phyloP scores from a whole-genome alignment of 2,113 vertebrate species.

The Corythaeola cristata region DNA sequence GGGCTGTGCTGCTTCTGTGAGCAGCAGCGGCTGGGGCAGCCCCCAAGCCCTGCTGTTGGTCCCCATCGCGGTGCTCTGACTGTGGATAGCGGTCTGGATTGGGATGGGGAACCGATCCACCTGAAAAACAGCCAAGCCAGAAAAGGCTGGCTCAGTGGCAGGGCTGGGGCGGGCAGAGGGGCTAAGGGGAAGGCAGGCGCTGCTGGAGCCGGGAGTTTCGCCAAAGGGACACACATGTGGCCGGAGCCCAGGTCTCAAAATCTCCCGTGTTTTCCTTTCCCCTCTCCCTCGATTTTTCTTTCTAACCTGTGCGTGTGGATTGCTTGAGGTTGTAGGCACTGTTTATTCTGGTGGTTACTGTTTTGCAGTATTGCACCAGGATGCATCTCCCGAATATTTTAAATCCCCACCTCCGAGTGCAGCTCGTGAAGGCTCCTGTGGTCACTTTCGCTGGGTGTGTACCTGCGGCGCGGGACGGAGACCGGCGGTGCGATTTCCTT shows the following conservation, averaged over 20 bases:
- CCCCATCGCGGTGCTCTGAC: fast-evolving
- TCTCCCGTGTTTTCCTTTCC: neutral
- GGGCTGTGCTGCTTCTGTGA: neutral
- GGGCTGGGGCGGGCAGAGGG: neutral
- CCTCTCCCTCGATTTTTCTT: neutral
- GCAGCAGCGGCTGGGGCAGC: neutral
- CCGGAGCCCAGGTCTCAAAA: neutral
- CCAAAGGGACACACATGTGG: fast-evolving
- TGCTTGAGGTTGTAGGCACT: neutral
- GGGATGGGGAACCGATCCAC: neutral
- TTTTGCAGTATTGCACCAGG: neutral
- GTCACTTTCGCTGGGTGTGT: fast-evolving
- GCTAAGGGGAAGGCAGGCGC: neutral
- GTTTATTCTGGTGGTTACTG: neutral
- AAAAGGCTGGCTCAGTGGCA: neutral
- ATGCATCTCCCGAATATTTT: neutral
- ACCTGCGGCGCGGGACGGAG: too few relatives aligned
- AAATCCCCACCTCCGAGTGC: neutral
- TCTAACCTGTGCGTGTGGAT: neutral
- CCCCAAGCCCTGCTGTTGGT: neutral
- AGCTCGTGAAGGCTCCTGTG: too few relatives aligned
- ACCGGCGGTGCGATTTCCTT: too few relatives aligned
- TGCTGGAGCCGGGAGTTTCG: neutral
- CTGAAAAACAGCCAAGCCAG: neutral
- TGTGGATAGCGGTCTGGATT: fast-evolving